phyloP scores from a whole-genome alignment of 2,888 invertebrate species.

The Heliconius ethilla region DNA sequence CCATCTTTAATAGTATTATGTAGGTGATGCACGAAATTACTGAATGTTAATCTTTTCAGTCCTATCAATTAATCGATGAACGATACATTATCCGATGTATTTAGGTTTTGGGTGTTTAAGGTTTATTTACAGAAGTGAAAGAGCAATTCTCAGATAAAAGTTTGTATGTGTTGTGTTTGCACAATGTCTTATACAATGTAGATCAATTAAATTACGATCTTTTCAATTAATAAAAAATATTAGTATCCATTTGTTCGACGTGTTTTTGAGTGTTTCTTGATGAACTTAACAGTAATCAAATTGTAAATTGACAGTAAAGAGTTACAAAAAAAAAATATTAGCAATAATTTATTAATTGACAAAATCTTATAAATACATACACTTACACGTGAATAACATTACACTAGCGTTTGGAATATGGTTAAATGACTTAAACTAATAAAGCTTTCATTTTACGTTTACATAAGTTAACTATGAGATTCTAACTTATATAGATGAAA shows the following conservation, averaged over 20 bases:
- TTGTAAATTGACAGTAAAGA: slow-evolving; percentile 4
- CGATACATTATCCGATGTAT: background rate
- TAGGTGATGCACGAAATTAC: background rate
- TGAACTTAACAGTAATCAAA: background rate
- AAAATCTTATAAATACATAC: background rate
- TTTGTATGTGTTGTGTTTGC: background rate
- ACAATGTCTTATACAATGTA: background rate
- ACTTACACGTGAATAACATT: slow-evolving; percentile 17
- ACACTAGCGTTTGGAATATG: slow-evolving; percentile 34
- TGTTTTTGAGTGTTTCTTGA: too few relatives aligned
- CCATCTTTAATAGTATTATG: background rate
- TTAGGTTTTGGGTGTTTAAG: background rate
- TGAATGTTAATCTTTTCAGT: slow-evolving; percentile 7
- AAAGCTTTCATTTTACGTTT: slow-evolving; percentile 74
- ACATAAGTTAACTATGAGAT: slow-evolving; percentile 62
- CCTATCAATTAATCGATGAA: background rate
- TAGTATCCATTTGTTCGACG: background rate
- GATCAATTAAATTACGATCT: background rate
- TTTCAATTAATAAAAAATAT: background rate
- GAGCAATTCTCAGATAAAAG: background rate
- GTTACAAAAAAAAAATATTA: background rate
- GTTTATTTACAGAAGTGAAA: background rate
- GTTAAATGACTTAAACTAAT: slow-evolving; percentile 63
- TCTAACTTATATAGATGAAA: slow-evolving; percentile 54
- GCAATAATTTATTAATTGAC: slow-evolving; percentile 26